phyloP scores from a whole-genome alignment of 2,797 vertebrate genomes.

The Karalla daura region DNA sequence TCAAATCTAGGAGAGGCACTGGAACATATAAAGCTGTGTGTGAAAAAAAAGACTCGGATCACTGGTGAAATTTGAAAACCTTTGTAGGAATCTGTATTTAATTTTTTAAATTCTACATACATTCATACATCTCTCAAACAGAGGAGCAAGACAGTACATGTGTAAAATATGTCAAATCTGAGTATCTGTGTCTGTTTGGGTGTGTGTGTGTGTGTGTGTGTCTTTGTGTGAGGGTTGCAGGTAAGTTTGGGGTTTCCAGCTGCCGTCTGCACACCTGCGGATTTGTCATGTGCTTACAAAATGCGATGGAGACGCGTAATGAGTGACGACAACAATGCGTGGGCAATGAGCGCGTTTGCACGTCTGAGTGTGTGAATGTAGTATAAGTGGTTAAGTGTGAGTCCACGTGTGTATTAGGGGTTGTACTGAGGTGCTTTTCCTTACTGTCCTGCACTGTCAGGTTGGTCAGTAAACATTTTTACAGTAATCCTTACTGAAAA shows the following conservation, averaged over 20 bases:
- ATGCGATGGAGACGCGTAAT: slow-evolving; percentile 47
- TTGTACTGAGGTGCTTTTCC: background rate
- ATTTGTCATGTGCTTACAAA: slow-evolving; percentile 65
- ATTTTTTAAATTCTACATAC: slow-evolving; percentile 79
- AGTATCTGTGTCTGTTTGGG: slow-evolving; percentile 12
- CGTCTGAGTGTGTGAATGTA: slow-evolving; percentile 17
- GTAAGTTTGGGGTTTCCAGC: slow-evolving; percentile 56
- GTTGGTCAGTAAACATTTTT: slow-evolving; percentile 33
- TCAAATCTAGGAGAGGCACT: background rate
- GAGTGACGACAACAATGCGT: slow-evolving; percentile 18
- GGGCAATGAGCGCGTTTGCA: slow-evolving; percentile 10
- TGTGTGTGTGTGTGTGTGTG: slow-evolving; percentile 22
- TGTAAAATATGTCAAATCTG: slow-evolving; percentile 44
- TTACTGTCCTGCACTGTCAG: background rate
- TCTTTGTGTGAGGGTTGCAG: slow-evolving; percentile 25
- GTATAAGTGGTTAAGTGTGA: background rate
- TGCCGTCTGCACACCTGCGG: slow-evolving; percentile 72
- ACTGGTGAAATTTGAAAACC: slow-evolving; percentile 72
- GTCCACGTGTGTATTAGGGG: background rate
- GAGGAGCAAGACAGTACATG: slow-evolving; percentile 62
- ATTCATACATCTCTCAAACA: slow-evolving; percentile 79
- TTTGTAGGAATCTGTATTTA: slow-evolving; percentile 78
- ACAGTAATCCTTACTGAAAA: slow-evolving; percentile 30
- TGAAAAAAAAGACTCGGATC: slow-evolving; percentile 43
- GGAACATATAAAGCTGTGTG: background rate